Percentiles rank a stretch among this genome's conserved stretches.
Evolutionary conservation across 2,888 invertebrate species (phyloP).

Genomic region (Cremastinae sp.): DNA sequence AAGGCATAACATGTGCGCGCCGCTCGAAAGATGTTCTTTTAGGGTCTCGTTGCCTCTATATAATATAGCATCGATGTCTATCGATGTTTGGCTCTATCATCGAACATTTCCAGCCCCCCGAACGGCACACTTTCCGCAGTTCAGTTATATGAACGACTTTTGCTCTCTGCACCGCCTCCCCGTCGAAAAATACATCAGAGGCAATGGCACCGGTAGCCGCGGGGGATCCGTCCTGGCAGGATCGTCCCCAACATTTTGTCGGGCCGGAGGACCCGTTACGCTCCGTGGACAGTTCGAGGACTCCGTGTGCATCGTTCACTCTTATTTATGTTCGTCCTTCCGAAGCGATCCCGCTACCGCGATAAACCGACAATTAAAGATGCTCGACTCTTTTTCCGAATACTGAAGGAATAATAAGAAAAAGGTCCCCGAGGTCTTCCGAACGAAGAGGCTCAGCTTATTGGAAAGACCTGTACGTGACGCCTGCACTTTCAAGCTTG

Average conservation of each 20-base stretch:
- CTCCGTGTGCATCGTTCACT: slow-evolving; percentile 58
- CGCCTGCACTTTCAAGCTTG: slow-evolving; percentile 30
- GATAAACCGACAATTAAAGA: slow-evolving; percentile 69
- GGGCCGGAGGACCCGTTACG: slow-evolving; percentile 45
- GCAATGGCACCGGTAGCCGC: slow-evolving; percentile 69
- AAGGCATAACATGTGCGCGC: slow-evolving; percentile 40
- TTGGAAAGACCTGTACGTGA: slow-evolving; percentile 18
- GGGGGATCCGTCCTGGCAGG: slow-evolving; percentile 64
- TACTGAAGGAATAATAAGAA: slow-evolving; percentile 38
- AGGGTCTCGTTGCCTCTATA: no score
- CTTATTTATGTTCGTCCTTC: slow-evolving; percentile 63
- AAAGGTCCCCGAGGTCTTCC: slow-evolving; percentile 2
- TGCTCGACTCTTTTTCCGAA: slow-evolving; percentile 56
- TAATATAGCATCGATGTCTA: neutral
- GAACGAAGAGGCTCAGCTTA: slow-evolving; percentile 13
- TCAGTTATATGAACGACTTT: slow-evolving; percentile 35
- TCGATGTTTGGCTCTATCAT: slow-evolving; percentile 29
- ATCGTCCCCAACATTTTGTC: slow-evolving; percentile 38
- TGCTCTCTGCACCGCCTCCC: slow-evolving; percentile 41
- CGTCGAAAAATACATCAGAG: slow-evolving; percentile 48
- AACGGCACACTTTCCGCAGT: slow-evolving; percentile 30
- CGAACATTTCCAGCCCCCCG: slow-evolving; percentile 28
- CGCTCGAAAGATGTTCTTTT: slow-evolving; percentile 38
- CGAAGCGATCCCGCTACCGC: slow-evolving; percentile 63
- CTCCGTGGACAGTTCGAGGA: slow-evolving; percentile 23